Base-by-base conservation (phyloP, 2,888 invertebrate genomes). In the Selenia dentaria region DNA sequence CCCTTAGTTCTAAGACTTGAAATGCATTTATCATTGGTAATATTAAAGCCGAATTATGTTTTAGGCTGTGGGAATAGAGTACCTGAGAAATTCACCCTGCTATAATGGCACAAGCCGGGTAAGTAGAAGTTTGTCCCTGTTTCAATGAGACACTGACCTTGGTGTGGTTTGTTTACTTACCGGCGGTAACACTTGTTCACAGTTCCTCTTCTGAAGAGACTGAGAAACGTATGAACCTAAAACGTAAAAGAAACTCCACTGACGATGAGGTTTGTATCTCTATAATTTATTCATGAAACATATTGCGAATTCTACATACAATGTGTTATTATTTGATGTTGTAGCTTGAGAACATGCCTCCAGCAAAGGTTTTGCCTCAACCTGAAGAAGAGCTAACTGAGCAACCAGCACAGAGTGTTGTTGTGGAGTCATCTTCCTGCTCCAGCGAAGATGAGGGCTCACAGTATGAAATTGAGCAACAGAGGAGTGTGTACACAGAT, bases 51-150 rank as follows among this genome's bases (percentile, higher is more conserved):
- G 54, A 53, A 51, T 59, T 61, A 61, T 76, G 58, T 88, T 87
- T 67, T 71, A 88, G 83, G 72, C 65, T 60, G 62, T 62, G 70
- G 67, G 64, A 66, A 62, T 64, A 62, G 47, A 59, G 68, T 71
- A 59, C 61, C 76, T 70, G 70, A 68, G 74, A 68, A 71, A 59
- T 57, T 68, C 64, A 53, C 57, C 59, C 73, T 62, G 63, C 70
- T 65, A 83, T 71, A 69, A 90, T 90, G 90, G 87, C 86, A 62
- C 83, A 85, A 74, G 73, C 77, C 79, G 83, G 88, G 90, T 90
- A 79, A 69, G 90, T 89, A 73, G 55, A 58, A 39, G 48, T 51
- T 57, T 64, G 69, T 64, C 51, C 64, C 57, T 60, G 51, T 61
- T 51, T 59, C 48, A 64, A 60, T 67, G 52, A 57, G 50, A 64